Percentiles rank a stretch among this genome's conserved stretches.
These are phyloP conservation scores for Pasiphila rectangulata DNA, from an alignment of 2,888 invertebrate species.

Conservation along the genomic window DNA sequence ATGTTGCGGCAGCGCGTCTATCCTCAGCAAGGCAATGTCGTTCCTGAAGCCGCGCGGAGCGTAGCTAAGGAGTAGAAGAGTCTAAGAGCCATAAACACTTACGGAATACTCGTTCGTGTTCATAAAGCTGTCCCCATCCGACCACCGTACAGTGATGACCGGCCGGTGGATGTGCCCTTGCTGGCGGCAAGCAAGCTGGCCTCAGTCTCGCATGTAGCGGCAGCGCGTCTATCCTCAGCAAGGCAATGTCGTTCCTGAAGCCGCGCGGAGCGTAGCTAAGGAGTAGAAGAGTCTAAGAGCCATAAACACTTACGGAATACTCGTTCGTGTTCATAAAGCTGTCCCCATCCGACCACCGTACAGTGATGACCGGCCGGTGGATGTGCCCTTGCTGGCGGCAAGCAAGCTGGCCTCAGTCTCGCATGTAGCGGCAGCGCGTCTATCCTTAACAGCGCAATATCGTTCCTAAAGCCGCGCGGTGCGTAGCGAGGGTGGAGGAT, in stretches of 20 bases:
- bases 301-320: slow-evolving; percentile 85
- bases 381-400: slow-evolving; percentile 80
- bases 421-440: slow-evolving; percentile 80
- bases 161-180: slow-evolving; percentile 80
- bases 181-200: slow-evolving; percentile 79
- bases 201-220: slow-evolving; percentile 75
- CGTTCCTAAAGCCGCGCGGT: slow-evolving; percentile 88
- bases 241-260: slow-evolving; percentile 86
- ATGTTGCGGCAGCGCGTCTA: no score
- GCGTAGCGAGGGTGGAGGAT: slow-evolving; percentile 87
- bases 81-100: slow-evolving; percentile 64
- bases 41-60: no score
- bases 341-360: slow-evolving; percentile 91
- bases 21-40: no score
- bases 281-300: no score
- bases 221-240: slow-evolving; percentile 83
- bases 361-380: slow-evolving; percentile 85
- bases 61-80: no score
- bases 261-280: slow-evolving; percentile 82
- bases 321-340: slow-evolving; percentile 88
- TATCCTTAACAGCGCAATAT: slow-evolving; percentile 85
- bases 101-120: slow-evolving; percentile 90
- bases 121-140: slow-evolving; percentile 91
- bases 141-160: slow-evolving; percentile 88
- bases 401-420: slow-evolving; percentile 69